phyloP scores from a whole-genome alignment of 2,888 invertebrate genomes.

The Thymelicus lineola region DNA sequence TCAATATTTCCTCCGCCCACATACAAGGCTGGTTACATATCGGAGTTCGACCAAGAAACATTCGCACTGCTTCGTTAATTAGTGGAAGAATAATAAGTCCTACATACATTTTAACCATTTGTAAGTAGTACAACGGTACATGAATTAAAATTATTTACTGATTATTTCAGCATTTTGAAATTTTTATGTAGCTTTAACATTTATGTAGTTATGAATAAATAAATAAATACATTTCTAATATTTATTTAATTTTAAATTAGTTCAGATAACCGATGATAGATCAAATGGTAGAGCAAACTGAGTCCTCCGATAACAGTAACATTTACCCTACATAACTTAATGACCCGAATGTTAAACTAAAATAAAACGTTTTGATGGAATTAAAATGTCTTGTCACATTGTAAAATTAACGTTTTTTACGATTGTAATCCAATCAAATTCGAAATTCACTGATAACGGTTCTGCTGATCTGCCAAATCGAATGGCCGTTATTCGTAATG shows the following conservation, averaged over 20 bases:
- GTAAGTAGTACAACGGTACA: constrained; percentile 4
- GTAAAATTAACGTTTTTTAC: constrained; percentile 8
- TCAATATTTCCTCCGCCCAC: constrained; percentile 19
- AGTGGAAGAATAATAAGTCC: constrained; percentile 1
- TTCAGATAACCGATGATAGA: too few species aligned
- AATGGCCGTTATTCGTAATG: constrained; percentile 30
- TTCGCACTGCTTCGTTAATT: constrained; percentile 14
- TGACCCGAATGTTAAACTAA: neutral
- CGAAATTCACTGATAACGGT: constrained; percentile 16
- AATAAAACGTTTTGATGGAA: neutral
- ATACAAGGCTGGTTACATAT: constrained; percentile 3
- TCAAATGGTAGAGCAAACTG: too few species aligned
- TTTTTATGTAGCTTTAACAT: too few species aligned
- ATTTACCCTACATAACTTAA: neutral
- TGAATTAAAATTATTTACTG: neutral
- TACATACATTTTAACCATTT: constrained; percentile 6
- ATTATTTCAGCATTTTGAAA: too few species aligned
- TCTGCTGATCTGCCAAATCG: constrained; percentile 24
- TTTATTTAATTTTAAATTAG: too few species aligned
- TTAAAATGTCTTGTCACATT: constrained; percentile 4
- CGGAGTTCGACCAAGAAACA: constrained; percentile 10
- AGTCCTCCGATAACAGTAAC: neutral
- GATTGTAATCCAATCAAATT: constrained; percentile 17
- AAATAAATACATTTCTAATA: too few species aligned
- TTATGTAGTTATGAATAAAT: too few species aligned